These are phyloP conservation scores for Cyphomyrus discorhynchus DNA, from an alignment of 2,113 vertebrate species.

Conservation along the genomic window DNA sequence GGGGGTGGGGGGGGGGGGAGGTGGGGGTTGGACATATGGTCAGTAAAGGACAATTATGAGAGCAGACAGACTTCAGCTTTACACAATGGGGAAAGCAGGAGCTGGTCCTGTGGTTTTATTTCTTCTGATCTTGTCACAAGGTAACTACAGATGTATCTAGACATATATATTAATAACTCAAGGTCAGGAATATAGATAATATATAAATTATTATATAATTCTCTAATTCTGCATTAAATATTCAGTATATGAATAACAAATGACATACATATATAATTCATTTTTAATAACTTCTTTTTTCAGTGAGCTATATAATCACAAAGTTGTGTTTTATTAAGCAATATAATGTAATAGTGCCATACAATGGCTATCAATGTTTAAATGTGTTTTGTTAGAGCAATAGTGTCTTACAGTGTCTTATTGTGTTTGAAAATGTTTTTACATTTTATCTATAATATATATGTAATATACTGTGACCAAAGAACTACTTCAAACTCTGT, in stretches of 20 bases:
- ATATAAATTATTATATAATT: too few species aligned
- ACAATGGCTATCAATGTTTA: background rate
- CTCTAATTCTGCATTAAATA: background rate
- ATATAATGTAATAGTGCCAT: background rate
- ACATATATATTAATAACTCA: background rate
- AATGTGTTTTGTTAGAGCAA: background rate
- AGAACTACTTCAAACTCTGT: background rate
- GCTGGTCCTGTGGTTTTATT: background rate
- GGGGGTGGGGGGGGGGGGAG: background rate
- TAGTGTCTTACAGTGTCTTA: background rate
- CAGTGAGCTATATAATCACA: background rate
- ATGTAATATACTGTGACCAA: background rate
- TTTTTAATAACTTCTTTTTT: background rate
- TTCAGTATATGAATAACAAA: background rate
- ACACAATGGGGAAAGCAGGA: conserved; percentile 4
- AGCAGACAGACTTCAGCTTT: background rate
- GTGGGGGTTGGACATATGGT: background rate
- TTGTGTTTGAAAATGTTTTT: background rate
- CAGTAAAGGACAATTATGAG: background rate
- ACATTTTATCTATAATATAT: background rate
- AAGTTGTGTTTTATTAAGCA: background rate
- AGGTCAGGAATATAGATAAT: background rate
- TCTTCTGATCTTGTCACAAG: conserved; percentile 14
- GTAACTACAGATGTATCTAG: background rate
- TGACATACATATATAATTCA: background rate